Evolutionary conservation across 2,888 invertebrate genomes (phyloP).

Genomic region (Drosophila incognita): DNA sequence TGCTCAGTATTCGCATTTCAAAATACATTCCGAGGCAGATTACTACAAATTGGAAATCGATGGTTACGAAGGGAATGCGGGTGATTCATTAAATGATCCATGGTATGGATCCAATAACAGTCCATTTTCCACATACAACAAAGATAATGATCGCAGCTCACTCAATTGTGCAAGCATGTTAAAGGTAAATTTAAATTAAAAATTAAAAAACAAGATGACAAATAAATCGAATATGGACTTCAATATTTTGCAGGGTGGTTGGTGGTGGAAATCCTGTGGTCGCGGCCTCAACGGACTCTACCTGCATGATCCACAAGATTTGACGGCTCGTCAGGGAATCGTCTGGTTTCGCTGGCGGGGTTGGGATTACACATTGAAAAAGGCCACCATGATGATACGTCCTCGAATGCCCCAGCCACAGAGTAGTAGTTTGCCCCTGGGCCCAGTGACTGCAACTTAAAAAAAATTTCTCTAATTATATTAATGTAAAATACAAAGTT

Average conservation of each 20-base stretch:
- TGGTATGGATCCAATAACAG: conserved; percentile 98
- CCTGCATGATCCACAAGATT: conserved; percentile 94
- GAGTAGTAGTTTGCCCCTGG: conserved; percentile 48
- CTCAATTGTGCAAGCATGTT: conserved; percentile 96
- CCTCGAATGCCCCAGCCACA: conserved; percentile 86
- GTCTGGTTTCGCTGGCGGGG: conserved; percentile 98
- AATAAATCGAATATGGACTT: background rate
- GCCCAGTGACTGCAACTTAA: conserved; percentile 66
- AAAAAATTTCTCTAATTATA: conserved; percentile 40
- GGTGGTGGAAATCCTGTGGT: conserved; percentile 98
- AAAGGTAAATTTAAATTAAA: conserved; percentile 85
- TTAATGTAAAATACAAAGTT: conserved; percentile 28
- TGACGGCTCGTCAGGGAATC: conserved; percentile 95
- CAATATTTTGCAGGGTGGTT: conserved; percentile 88
- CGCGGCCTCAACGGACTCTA: conserved; percentile 95
- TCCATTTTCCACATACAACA: conserved; percentile 96
- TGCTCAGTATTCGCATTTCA: conserved; percentile 96
- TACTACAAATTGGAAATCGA: conserved; percentile 96
- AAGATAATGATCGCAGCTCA: conserved; percentile 95
- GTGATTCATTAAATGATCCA: conserved; percentile 95
- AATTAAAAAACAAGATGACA: background rate
- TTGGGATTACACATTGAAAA: conserved; percentile 96
- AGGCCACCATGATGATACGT: conserved; percentile 96
- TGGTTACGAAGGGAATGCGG: conserved; percentile 95
- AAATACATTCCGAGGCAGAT: conserved; percentile 95